phyloP scores from a whole-genome alignment of 53 echinoderm and acorn worm genomes.

The Luidia sarsii region DNA sequence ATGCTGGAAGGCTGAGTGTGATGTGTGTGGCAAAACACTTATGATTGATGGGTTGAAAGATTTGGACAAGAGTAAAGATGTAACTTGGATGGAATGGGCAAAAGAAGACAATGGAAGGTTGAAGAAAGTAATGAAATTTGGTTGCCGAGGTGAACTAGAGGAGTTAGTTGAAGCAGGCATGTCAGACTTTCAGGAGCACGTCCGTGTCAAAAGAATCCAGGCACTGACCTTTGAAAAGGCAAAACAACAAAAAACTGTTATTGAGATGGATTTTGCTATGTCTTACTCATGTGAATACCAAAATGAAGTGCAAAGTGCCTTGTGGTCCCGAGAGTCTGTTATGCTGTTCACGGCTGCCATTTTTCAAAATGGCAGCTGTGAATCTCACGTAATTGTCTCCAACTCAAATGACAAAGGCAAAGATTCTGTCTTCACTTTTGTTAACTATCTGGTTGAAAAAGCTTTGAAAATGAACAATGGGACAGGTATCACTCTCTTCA shows the following conservation, averaged over 20 bases:
- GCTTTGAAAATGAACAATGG: background rate
- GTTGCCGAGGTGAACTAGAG: conserved; percentile 10
- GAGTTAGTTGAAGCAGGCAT: background rate
- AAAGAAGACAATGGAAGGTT: conserved; percentile 13
- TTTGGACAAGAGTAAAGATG: conserved; percentile 1
- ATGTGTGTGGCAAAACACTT: background rate
- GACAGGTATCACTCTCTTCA: too few relatives aligned
- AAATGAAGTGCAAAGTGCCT: background rate
- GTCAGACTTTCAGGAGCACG: conserved; percentile 14
- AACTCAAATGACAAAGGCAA: background rate
- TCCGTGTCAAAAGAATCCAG: conserved; percentile 14
- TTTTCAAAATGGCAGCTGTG: background rate
- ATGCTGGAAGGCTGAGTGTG: conserved; percentile 28
- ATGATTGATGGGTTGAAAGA: conserved; percentile 2
- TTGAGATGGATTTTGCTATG: background rate
- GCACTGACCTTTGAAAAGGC: background rate
- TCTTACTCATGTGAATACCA: background rate
- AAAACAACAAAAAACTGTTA: background rate
- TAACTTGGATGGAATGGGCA: conserved; percentile 4
- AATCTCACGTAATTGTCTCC: background rate
- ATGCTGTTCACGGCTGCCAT: background rate
- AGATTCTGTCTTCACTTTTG: background rate
- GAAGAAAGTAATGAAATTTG: background rate
- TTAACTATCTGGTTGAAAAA: background rate
- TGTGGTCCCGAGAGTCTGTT: background rate